These are phyloP conservation scores for Spongilla lacustris DNA, from an alignment of 37 sponge, comb jelly and placozoan species.

Conservation along the genomic window DNA sequence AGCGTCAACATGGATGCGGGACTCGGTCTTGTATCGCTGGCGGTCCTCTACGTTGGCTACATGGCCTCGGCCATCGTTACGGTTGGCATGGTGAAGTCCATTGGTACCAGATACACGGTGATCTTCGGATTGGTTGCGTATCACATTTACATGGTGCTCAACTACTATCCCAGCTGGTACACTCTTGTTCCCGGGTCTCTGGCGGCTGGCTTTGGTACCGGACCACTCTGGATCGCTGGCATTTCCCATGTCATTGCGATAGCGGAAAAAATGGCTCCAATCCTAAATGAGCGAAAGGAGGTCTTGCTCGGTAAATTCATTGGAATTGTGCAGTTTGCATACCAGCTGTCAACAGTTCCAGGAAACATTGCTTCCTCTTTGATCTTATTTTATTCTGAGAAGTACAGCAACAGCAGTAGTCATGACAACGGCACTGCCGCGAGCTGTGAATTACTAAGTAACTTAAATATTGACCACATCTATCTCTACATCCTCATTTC, in stretches of 20 bases:
- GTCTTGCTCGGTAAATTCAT: slow-evolving; percentile 22
- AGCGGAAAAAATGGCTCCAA: slow-evolving; percentile 26
- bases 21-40: slow-evolving; percentile 42
- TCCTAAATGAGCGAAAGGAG: background rate
- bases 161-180: slow-evolving; percentile 76
- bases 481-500: slow-evolving; percentile 32
- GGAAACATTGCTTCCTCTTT: slow-evolving; percentile 47
- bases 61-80: slow-evolving; percentile 20
- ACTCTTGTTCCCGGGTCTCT: slow-evolving; percentile 62
- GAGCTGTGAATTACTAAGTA: no score
- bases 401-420: no score
- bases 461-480: background rate
- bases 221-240: slow-evolving; percentile 49
- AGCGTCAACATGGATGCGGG: slow-evolving; percentile 33
- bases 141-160: slow-evolving; percentile 27
- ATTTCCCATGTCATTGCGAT: slow-evolving; percentile 27
- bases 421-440: no score
- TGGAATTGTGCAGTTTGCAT: slow-evolving; percentile 28
- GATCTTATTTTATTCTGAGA: slow-evolving; percentile 24
- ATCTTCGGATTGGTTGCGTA: slow-evolving; percentile 18
- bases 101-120: slow-evolving; percentile 49
- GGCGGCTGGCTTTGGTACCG: slow-evolving; percentile 46
- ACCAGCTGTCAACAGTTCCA: slow-evolving; percentile 8
- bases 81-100: slow-evolving; percentile 24
- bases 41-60: slow-evolving; percentile 38